These are phyloP conservation scores for Lagodon rhomboides DNA, from an alignment of 2,797 vertebrate species.

Conservation along the genomic window DNA sequence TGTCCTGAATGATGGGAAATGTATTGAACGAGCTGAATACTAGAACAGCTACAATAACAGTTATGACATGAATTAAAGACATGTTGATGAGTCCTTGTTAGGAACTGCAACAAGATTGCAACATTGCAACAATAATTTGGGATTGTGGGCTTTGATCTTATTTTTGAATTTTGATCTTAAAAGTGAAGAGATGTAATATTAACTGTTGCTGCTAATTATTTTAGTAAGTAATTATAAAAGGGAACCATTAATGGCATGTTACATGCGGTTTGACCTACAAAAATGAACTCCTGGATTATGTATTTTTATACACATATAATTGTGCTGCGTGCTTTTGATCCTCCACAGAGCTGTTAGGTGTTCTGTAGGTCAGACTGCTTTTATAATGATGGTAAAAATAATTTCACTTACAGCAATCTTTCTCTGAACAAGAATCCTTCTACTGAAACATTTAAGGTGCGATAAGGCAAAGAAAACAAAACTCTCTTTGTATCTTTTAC, in stretches of 20 bases:
- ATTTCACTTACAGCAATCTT: conserved; percentile 8
- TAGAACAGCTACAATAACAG: neutral
- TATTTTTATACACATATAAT: neutral
- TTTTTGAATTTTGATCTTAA: neutral
- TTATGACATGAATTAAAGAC: neutral
- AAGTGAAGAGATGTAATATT: neutral
- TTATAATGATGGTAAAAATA: conserved; percentile 11
- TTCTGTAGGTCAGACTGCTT: neutral
- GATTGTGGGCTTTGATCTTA: conserved; percentile 1
- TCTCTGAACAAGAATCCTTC: conserved; percentile 16
- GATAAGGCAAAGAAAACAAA: conserved; percentile 26
- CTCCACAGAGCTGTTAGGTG: neutral
- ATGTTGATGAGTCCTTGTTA: neutral
- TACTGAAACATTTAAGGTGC: conserved; percentile 7
- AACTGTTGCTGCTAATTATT: conserved; percentile 9
- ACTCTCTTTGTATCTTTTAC: neutral
- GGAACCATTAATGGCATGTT: neutral
- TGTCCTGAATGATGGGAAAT: conserved; percentile 14
- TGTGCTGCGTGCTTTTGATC: neutral
- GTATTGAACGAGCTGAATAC: neutral
- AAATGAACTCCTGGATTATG: neutral
- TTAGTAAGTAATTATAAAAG: conserved; percentile 11
- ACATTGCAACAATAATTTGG: conserved; percentile 6
- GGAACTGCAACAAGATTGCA: conserved; percentile 1
- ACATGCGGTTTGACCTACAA: conserved; percentile 5